Evolutionary conservation across 2,113 vertebrate species (phyloP), one percentile per base, ranked within the genome.

Genomic region (Misgurnus anguillicaudatus): DNA sequence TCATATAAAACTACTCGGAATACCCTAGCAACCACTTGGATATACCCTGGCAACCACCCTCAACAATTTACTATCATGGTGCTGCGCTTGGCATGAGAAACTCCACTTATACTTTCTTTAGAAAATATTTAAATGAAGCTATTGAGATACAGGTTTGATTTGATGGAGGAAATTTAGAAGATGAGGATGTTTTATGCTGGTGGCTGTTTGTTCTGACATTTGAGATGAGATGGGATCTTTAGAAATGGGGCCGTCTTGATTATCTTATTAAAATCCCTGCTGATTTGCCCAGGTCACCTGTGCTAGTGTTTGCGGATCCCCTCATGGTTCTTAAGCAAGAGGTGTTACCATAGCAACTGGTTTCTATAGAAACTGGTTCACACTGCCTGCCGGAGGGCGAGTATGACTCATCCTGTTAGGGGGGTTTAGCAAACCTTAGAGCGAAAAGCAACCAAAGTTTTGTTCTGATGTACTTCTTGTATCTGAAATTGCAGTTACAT

Each of bases 291-390:
- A 9, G 9, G 61, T 76, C 74, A 76, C 74, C 74, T 65, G 74
- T 53, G 42, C 61, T 19, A 36, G 42, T 53, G 61, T 76, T 63
- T 76, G 42, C 53, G 47, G 41, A 47, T 74, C 72, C 19, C 39
- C 41, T 61, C 21, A 62, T 47, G 14, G 36, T 42, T 78, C 14
- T 67, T 31, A 31, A 75, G 82, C 84, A 87, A 88, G 87, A 87
- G 85, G 84, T 80, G 92, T 94, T 93, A 91, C 93, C 90, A 93
- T 93, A 91, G 91, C 89, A 90, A 92, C 91, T 85, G 73, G 91
- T 92, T 90, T 86, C 93, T 91, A 92, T 93, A 90, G 93, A 90
- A 92, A 93, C 92, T 88, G 85, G 87, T 89, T 92, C 91, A 89
- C 90, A 92, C 90, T 87, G 88, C 89, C 85, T 84, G 78, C 86